Conservation (phyloP, 1,140 invertebrate species). For the Phenacoccus solenopsis region DNA sequence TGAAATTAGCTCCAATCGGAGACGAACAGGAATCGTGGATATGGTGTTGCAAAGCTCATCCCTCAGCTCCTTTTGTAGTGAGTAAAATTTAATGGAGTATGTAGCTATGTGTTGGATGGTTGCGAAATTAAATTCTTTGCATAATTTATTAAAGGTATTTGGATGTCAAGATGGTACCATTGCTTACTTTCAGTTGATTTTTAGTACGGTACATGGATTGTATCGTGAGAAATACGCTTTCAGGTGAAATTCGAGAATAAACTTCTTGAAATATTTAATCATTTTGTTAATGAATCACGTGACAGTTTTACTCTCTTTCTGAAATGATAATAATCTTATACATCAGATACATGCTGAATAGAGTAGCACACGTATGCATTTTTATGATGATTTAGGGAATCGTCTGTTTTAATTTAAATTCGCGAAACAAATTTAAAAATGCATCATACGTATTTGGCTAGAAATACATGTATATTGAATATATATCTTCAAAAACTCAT, state of each 20-base stretch:
- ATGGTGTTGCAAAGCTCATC: slow-evolving; percentile 67
- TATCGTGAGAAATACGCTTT: slow-evolving; percentile 87
- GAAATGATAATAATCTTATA: too few species aligned
- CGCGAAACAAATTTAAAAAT: too few species aligned
- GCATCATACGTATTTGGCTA: too few species aligned
- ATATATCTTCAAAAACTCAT: too few species aligned
- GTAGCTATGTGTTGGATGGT: not conserved
- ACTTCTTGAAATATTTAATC: too few species aligned
- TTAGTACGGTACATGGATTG: slow-evolving; percentile 88
- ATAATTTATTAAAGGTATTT: slow-evolving; percentile 49
- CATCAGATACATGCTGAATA: not conserved
- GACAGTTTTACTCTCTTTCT: too few species aligned
- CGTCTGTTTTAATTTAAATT: too few species aligned
- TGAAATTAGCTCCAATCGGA: slow-evolving; percentile 57
- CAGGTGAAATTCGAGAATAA: slow-evolving; percentile 29
- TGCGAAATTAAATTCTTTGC: not conserved
- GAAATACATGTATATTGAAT: too few species aligned
- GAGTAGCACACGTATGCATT: too few species aligned
- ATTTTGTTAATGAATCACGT: too few species aligned
- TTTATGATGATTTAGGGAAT: too few species aligned
- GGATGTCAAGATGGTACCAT: slow-evolving; percentile 94
- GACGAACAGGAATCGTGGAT: slow-evolving; percentile 71
- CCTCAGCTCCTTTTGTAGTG: slow-evolving; percentile 58
- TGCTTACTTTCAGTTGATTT: slow-evolving; percentile 80
- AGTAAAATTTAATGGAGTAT: slow-evolving; percentile 23